phyloP scores from a whole-genome alignment of 2,888 invertebrate species.

The Melanostoma scalare region DNA sequence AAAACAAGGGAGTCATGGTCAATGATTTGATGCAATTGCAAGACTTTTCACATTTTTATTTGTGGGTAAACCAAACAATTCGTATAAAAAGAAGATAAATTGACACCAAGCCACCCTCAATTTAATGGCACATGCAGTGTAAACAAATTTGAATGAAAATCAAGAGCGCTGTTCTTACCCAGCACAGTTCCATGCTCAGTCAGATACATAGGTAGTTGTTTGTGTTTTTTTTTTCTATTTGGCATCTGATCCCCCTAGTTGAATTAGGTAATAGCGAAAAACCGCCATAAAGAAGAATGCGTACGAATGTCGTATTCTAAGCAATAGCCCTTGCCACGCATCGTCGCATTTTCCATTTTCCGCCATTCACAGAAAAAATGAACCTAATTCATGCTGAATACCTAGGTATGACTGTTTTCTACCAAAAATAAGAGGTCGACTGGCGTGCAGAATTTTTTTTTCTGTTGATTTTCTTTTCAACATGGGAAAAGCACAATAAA shows the following conservation, averaged over 20 bases:
- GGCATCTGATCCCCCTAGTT: constrained; percentile 51
- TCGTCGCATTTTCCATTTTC: constrained; percentile 74
- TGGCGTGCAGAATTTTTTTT: constrained; percentile 49
- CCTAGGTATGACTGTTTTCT: constrained; percentile 56
- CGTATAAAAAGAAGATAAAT: neutral
- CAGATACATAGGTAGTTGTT: neutral
- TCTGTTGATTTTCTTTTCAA: constrained; percentile 25
- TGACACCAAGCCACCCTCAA: constrained; percentile 54
- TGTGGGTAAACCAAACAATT: too few species aligned
- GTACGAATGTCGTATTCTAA: constrained; percentile 1
- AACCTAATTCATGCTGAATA: constrained; percentile 34
- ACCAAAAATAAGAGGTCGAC: constrained; percentile 47
- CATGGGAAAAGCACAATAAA: constrained; percentile 32
- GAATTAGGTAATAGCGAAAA: constrained; percentile 36
- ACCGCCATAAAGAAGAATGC: constrained; percentile 22
- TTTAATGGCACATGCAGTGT: constrained; percentile 58
- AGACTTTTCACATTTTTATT: neutral
- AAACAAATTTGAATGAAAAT: constrained; percentile 38
- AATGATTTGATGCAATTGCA: constrained; percentile 36
- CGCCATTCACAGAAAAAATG: constrained; percentile 68
- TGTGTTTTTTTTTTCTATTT: constrained; percentile 27
- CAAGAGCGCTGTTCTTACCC: neutral
- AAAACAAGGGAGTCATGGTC: constrained; percentile 38
- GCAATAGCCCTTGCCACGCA: constrained; percentile 66
- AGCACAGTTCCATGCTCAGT: neutral